Percentiles rank a stretch among this genome's conserved stretches.
phyloP scores from a whole-genome alignment of 1,140 invertebrate species.

The Saccostrea echinata region DNA sequence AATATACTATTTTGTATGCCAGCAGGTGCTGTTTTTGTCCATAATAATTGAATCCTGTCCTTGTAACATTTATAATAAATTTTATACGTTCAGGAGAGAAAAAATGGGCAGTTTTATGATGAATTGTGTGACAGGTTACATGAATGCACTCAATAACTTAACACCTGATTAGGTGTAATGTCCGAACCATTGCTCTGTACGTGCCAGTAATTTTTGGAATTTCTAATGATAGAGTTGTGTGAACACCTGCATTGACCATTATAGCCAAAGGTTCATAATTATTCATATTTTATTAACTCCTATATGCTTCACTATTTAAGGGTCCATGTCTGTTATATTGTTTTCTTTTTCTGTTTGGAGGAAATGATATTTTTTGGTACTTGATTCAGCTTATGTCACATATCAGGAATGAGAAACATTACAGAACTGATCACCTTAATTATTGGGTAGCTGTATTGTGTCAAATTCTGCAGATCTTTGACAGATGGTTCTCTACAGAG shows the following conservation, averaged over 20 bases:
- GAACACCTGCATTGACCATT: constrained; percentile 27
- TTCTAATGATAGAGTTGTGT: not conserved
- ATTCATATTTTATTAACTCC: not conserved
- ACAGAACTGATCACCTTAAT: not conserved
- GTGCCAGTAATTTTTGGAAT: not conserved
- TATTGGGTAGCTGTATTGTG: not conserved
- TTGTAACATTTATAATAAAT: not conserved
- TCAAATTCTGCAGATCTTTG: not conserved
- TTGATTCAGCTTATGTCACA: too few relatives aligned
- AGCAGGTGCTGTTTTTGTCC: not conserved
- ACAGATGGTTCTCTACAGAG: not conserved
- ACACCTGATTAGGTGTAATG: constrained; percentile 16
- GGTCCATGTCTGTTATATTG: too few relatives aligned
- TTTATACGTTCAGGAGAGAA: not conserved
- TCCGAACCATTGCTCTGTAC: constrained; percentile 3
- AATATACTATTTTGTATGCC: not conserved
- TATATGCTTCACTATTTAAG: too few relatives aligned
- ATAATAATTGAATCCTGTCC: not conserved
- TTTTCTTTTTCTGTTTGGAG: not conserved
- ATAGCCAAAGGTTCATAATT: not conserved
- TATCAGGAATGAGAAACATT: too few relatives aligned
- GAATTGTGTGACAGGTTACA: constrained; percentile 27
- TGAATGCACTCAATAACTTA: constrained; percentile 5
- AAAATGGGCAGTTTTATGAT: constrained; percentile 21
- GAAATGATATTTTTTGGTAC: not conserved